phyloP scores from a whole-genome alignment of 2,113 vertebrate species.

The Mustela nigripes region DNA sequence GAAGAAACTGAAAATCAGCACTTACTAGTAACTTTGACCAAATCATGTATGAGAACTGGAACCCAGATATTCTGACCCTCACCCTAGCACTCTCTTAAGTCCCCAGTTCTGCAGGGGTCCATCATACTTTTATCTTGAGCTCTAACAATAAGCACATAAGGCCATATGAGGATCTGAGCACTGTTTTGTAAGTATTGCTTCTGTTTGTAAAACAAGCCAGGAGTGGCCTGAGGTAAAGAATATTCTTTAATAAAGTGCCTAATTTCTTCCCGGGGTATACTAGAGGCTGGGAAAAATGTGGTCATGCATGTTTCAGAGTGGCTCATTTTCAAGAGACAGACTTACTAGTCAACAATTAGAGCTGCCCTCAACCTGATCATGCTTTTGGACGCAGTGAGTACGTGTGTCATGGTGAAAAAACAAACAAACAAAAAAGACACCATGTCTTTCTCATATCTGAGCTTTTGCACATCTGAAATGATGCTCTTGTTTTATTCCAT shows the following conservation, averaged over 20 bases:
- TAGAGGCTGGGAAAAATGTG: constrained; percentile 78
- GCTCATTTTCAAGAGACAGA: constrained; percentile 69
- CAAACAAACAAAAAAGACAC: not conserved
- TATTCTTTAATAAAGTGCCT: not conserved
- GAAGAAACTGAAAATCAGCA: not conserved
- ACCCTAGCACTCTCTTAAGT: not conserved
- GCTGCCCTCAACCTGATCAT: constrained; percentile 26
- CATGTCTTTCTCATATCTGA: constrained; percentile 65
- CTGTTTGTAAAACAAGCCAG: not conserved
- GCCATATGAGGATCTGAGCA: not conserved
- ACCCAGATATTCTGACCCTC: not conserved
- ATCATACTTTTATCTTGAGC: not conserved
- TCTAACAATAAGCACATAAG: not conserved
- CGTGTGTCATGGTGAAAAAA: constrained; percentile 44
- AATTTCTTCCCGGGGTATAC: constrained; percentile 32
- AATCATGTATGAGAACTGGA: not conserved
- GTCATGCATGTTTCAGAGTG: constrained; percentile 80
- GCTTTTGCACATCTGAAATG: constrained; percentile 74
- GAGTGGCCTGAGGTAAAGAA: not conserved
- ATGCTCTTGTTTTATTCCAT: constrained; percentile 85
- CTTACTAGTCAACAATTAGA: constrained; percentile 65
- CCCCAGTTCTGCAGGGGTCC: not conserved
- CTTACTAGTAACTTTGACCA: not conserved
- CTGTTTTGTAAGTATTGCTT: not conserved
- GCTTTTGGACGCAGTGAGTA: constrained; percentile 68